Evolutionary conservation across 92 coral and sea anemone species (phyloP).

Genomic region (Phenganax stokvisi): DNA sequence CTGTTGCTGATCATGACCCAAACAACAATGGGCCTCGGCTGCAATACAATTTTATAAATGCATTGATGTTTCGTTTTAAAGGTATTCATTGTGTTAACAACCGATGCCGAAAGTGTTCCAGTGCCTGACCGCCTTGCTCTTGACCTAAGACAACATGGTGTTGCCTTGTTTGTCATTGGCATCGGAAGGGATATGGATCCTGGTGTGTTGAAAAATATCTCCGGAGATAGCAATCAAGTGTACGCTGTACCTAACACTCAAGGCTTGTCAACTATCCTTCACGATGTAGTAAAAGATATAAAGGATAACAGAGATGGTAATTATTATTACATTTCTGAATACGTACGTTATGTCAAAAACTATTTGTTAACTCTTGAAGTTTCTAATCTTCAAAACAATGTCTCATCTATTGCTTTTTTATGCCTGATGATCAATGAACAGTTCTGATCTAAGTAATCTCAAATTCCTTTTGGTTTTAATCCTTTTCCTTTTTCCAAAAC

Average conservation of each 20-base stretch:
- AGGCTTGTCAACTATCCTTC: background rate
- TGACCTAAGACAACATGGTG: constrained; percentile 47
- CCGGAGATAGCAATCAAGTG: constrained; percentile 26
- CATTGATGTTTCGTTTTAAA: background rate
- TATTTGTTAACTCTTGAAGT: no score
- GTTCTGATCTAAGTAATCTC: no score
- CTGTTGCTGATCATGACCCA: no score
- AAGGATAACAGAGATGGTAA: constrained; percentile 11
- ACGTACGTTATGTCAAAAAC: background rate
- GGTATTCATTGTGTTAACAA: constrained; percentile 59
- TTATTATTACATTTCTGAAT: background rate
- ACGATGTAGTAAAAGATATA: constrained; percentile 6
- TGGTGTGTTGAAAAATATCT: constrained; percentile 9
- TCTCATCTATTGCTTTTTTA: background rate
- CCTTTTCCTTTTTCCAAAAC: no score
- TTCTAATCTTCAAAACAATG: background rate
- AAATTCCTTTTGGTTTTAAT: no score
- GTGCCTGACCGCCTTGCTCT: constrained; percentile 41
- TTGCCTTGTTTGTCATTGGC: constrained; percentile 53
- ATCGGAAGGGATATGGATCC: constrained; percentile 50
- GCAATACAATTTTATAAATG: background rate
- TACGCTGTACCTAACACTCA: constrained; percentile 15
- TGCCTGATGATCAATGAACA: no score
- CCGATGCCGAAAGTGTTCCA: constrained; percentile 43
- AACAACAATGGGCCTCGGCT: background rate